phyloP scores from a whole-genome alignment of 2,888 invertebrate genomes.

The Brachyptera risi region DNA sequence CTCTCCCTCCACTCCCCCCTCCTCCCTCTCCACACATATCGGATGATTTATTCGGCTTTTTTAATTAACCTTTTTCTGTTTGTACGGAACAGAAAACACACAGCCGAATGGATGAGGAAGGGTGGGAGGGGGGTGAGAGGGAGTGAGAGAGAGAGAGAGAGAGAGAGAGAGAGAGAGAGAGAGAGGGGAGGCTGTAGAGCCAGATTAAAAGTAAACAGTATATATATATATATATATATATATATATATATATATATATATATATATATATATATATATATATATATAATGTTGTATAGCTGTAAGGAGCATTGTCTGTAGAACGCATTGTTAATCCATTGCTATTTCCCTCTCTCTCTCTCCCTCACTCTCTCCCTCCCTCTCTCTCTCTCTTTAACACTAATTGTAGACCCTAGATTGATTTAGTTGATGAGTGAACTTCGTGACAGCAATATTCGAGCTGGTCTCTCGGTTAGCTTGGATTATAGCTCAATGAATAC shows the following conservation, averaged over 20 bases:
- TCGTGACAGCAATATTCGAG: no score
- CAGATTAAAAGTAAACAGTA: constrained; percentile 33
- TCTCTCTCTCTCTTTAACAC: no score
- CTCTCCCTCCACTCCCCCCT: not conserved
- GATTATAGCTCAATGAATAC: no score
- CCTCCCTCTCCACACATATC: constrained; percentile 8
- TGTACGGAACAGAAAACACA: constrained; percentile 23
- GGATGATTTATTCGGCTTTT: constrained; percentile 30
- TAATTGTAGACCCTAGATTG: no score
- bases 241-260: no score
- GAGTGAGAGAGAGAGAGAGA: not conserved
- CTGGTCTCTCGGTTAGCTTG: no score
- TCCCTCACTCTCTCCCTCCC: no score
- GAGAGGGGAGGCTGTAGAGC: constrained; percentile 6
- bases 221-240: no score
- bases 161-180: not conserved
- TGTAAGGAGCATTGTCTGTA: not conserved
- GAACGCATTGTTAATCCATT: not conserved
- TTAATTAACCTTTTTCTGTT: constrained; percentile 30
- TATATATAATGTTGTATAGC: no score
- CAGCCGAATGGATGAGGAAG: not conserved
- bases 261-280: no score
- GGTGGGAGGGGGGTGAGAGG: not conserved
- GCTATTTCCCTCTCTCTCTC: not conserved
- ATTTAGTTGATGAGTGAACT: no score